Percentiles rank a stretch among this genome's conserved stretches.
These are phyloP conservation scores for Nemotelus nigrinus DNA, from an alignment of 2,888 invertebrate genomes.

Conservation along the genomic window DNA sequence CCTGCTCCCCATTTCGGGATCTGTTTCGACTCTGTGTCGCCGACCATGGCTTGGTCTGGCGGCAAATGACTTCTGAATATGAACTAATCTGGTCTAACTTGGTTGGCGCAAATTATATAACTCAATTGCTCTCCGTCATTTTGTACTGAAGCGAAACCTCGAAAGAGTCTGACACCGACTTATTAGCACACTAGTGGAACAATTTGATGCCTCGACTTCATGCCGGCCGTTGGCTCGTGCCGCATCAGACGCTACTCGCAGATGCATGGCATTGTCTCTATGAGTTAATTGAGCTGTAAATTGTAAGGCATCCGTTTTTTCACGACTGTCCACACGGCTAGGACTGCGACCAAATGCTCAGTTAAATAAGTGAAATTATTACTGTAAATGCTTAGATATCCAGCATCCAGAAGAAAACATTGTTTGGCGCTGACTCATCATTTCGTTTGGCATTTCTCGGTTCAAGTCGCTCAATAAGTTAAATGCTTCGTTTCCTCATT, in stretches of 20 bases:
- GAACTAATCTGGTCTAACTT: not conserved
- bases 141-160: not conserved
- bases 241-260: not conserved
- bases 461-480: not conserved
- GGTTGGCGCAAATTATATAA: conserved; percentile 26
- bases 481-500: conserved; percentile 32
- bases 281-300: not conserved
- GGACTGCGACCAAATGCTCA: conserved; percentile 18
- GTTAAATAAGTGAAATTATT: conserved; percentile 26
- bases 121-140: conserved; percentile 6
- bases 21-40: not conserved
- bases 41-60: not conserved
- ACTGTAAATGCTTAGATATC: not conserved
- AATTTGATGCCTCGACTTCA: not conserved
- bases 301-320: not conserved
- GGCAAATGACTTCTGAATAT: not conserved
- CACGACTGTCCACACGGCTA: not conserved
- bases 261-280: not conserved
- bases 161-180: not conserved
- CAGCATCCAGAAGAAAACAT: not conserved
- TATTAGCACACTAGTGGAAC: conserved; percentile 11
- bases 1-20: not conserved
- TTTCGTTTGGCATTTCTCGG: not conserved
- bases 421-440: conserved; percentile 24
- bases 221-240: not conserved